phyloP scores from a whole-genome alignment of 2,113 vertebrate genomes.

The Danionella cerebrum region DNA sequence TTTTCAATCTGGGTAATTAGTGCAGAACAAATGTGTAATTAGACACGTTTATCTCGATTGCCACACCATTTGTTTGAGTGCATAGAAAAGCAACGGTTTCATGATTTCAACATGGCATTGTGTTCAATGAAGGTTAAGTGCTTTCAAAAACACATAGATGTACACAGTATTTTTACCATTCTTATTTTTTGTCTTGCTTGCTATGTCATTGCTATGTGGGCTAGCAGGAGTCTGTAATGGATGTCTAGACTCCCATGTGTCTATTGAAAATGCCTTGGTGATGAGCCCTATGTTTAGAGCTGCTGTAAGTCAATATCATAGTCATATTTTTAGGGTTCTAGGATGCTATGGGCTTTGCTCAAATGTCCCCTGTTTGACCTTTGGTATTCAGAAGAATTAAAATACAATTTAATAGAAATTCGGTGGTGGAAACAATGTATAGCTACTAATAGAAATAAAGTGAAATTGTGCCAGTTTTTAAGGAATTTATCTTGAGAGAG shows the following conservation, averaged over 20 bases:
- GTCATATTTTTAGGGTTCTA: conserved; percentile 52
- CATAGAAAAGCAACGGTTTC: no score
- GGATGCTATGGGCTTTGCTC: not conserved
- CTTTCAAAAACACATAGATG: no score
- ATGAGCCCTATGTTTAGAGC: conserved; percentile 45
- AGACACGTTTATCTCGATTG: no score
- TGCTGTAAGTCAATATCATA: conserved; percentile 48
- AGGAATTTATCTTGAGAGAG: no score
- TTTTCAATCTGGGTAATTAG: no score
- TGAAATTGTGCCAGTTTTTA: no score
- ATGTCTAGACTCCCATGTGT: conserved; percentile 11
- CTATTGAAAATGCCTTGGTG: conserved; percentile 41
- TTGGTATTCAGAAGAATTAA: conserved; percentile 31
- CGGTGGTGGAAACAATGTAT: no score
- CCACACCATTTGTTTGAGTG: no score
- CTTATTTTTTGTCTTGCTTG: not conserved
- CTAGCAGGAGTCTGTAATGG: not conserved
- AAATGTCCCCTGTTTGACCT: conserved; percentile 26
- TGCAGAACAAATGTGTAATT: no score
- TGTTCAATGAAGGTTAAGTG: not conserved
- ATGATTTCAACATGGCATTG: no score
- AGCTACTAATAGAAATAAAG: no score
- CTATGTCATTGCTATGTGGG: not conserved
- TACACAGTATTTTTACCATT: not conserved
- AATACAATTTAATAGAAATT: not conserved